Evolutionary conservation across 2,888 invertebrate genomes (phyloP).

Genomic region (Drosophila cognata): DNA sequence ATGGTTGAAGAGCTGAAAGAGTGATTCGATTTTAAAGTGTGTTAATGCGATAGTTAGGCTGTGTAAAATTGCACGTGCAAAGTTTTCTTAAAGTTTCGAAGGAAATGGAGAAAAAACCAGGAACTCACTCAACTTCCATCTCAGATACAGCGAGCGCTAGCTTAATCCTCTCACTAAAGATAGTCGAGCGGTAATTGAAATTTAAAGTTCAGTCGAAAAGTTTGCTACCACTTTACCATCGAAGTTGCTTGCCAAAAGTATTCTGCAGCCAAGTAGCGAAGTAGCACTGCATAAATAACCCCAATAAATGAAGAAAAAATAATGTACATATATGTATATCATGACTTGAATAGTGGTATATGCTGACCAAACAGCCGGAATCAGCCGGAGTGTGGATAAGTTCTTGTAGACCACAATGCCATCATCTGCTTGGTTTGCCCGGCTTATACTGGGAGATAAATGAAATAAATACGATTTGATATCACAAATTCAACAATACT

Average conservation of each 20-base stretch:
- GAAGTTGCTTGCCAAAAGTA: background rate
- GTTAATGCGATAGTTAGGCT: background rate
- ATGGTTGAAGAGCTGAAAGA: background rate
- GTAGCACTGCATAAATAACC: background rate
- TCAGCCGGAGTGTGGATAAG: background rate
- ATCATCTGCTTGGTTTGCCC: background rate
- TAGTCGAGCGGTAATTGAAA: background rate
- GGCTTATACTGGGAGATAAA: background rate
- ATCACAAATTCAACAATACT: background rate
- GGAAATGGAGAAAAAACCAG: background rate
- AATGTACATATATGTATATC: no score
- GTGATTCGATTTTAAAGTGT: background rate
- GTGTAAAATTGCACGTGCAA: slow-evolving; percentile 2
- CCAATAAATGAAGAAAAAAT: background rate
- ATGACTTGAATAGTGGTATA: background rate
- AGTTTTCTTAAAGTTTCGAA: background rate
- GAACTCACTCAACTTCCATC: background rate
- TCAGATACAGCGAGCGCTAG: background rate
- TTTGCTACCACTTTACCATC: background rate
- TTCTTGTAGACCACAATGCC: background rate
- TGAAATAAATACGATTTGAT: background rate
- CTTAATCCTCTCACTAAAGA: background rate
- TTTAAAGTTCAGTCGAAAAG: background rate
- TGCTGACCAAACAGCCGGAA: background rate
- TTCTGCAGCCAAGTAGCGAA: background rate